Conservation (phyloP, 2,113 vertebrate species). For the Atrichornis clamosus region DNA sequence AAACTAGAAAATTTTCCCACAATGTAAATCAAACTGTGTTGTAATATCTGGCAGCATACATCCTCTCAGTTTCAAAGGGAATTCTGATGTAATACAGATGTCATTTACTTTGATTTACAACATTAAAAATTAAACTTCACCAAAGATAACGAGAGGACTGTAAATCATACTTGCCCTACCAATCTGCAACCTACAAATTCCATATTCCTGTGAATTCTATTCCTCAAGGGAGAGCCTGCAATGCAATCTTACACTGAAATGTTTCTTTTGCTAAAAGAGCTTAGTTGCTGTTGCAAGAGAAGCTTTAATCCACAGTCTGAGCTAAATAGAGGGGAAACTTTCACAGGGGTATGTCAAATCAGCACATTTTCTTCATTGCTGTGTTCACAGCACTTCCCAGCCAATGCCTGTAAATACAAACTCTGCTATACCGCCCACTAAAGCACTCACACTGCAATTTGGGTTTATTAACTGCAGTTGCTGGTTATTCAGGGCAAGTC, state of each 20-base stretch:
- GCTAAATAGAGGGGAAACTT: neutral
- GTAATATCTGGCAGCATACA: neutral
- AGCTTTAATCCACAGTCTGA: neutral
- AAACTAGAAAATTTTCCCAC: neutral
- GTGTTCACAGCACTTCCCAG: neutral
- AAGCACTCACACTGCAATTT: neutral
- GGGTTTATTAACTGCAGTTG: neutral
- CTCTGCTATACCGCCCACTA: neutral
- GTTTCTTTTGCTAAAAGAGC: neutral
- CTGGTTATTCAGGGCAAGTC: neutral
- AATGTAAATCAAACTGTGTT: neutral
- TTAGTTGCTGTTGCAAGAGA: neutral
- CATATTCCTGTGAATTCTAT: neutral
- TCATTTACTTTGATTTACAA: neutral
- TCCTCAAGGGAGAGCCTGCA: neutral
- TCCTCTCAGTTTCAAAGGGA: neutral
- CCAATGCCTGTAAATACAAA: neutral
- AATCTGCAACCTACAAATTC: neutral
- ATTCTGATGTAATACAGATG: neutral
- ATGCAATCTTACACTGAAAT: neutral
- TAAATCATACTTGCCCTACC: neutral
- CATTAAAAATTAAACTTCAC: neutral
- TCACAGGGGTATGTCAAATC: neutral
- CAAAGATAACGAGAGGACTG: neutral
- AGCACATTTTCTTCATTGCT: slow-evolving; percentile 7